Percentiles rank a stretch among this genome's conserved stretches.
Evolutionary conservation across 2,888 invertebrate genomes (phyloP).

Genomic region (Rhamnusium bicolor): DNA sequence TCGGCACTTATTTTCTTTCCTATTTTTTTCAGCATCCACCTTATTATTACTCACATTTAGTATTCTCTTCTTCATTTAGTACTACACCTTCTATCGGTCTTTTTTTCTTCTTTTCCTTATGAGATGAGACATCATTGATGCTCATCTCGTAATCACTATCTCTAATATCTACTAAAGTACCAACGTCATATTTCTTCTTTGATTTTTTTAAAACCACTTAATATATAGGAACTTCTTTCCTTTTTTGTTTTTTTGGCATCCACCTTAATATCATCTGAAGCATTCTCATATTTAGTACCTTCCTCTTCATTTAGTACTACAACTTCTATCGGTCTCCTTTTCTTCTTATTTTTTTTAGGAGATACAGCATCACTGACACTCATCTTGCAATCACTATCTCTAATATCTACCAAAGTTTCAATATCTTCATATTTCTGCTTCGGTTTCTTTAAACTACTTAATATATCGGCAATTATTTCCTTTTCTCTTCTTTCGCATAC

Average conservation of each 20-base stretch:
- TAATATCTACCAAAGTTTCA: neutral
- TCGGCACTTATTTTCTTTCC: neutral
- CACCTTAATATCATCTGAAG: no score
- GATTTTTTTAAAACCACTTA: neutral
- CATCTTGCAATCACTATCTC: neutral
- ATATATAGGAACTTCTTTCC: no score
- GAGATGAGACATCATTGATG: neutral
- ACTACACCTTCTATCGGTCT: neutral
- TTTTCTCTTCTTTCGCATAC: no score
- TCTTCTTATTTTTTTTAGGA: neutral
- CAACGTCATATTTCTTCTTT: neutral
- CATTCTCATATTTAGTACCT: no score
- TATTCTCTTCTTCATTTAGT: neutral
- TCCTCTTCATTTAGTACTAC: neutral
- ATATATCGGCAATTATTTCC: no score
- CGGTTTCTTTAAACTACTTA: neutral
- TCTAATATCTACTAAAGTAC: constrained; percentile 2
- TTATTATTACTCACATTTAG: neutral
- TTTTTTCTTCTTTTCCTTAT: neutral
- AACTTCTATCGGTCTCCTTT: neutral
- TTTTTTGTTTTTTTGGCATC: no score
- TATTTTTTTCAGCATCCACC: neutral
- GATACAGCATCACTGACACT: neutral
- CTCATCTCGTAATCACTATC: constrained; percentile 6
- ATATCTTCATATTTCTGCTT: neutral